Percentiles rank a stretch among this genome's conserved stretches.
Evolutionary conservation across 53 echinoderm and acorn worm genomes (phyloP).

Genomic region (Arbacia lixula): DNA sequence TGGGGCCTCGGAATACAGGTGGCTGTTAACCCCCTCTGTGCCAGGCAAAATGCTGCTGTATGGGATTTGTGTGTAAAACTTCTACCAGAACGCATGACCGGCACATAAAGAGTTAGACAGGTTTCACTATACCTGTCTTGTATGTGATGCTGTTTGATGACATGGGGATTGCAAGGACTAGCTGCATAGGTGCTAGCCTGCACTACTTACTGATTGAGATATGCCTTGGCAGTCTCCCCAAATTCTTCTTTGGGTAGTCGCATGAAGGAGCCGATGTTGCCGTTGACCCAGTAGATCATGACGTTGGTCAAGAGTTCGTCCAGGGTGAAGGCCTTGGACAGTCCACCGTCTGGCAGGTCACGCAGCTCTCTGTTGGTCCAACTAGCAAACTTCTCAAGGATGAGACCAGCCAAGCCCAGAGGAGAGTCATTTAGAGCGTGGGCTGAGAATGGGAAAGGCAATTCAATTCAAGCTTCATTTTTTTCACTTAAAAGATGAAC

Average conservation of each 20-base stretch:
- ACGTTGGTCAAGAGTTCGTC: constrained; percentile 87
- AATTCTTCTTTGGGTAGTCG: constrained; percentile 75
- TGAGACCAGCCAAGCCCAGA: constrained; percentile 73
- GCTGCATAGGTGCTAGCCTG: too few species aligned
- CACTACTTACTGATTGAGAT: constrained; percentile 4
- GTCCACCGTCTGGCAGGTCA: constrained; percentile 67
- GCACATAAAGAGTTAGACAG: too few species aligned
- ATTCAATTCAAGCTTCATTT: too few species aligned
- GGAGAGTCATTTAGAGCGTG: constrained; percentile 75
- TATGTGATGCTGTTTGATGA: too few species aligned
- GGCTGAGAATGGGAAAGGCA: constrained; percentile 26
- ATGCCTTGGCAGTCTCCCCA: not conserved
- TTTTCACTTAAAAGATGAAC: too few species aligned
- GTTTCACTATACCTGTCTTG: too few species aligned
- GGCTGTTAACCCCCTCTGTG: too few species aligned
- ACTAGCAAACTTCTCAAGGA: constrained; percentile 75
- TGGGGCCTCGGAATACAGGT: too few species aligned
- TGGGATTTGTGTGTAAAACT: too few species aligned
- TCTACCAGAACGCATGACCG: too few species aligned
- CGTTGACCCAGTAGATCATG: constrained; percentile 89
- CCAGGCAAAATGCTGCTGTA: too few species aligned
- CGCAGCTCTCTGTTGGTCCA: constrained; percentile 64
- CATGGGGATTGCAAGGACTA: too few species aligned
- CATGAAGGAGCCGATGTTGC: constrained; percentile 70
- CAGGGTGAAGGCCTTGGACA: constrained; percentile 43